These are phyloP conservation scores for Apotomis betuletana DNA, from an alignment of 2,888 invertebrate genomes.

Conservation along the genomic window DNA sequence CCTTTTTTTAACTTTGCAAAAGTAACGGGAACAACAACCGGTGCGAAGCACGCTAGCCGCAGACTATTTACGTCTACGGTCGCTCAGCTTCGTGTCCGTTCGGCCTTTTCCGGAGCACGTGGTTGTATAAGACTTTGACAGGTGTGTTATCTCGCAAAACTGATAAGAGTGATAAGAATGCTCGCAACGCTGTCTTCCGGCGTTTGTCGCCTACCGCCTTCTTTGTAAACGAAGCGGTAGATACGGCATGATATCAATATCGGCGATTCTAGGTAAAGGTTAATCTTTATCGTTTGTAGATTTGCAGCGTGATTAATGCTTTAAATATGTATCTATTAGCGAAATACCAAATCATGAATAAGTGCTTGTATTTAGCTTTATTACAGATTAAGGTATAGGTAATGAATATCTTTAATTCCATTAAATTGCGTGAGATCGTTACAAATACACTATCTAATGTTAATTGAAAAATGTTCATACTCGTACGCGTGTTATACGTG, in stretches of 20 bases:
- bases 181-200: slow-evolving; percentile 22
- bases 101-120: slow-evolving; percentile 73
- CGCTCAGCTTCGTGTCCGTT: slow-evolving; percentile 59
- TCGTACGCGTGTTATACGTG: too few relatives aligned
- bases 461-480: too few relatives aligned
- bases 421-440: too few relatives aligned
- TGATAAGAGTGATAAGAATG: slow-evolving; percentile 25
- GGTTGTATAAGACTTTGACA: slow-evolving; percentile 60
- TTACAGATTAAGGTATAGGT: too few relatives aligned
- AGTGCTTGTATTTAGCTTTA: too few relatives aligned
- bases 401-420: too few relatives aligned
- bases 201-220: slow-evolving; percentile 8
- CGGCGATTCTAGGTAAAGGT: neutral
- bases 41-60: slow-evolving; percentile 48
- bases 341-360: neutral
- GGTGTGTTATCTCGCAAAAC: slow-evolving; percentile 49
- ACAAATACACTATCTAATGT: too few relatives aligned
- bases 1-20: slow-evolving; percentile 37
- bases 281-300: slow-evolving; percentile 13
- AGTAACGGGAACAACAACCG: slow-evolving; percentile 44
- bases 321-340: neutral
- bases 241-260: neutral
- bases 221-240: slow-evolving; percentile 19
- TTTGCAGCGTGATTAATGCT: slow-evolving; percentile 4
- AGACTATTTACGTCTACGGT: slow-evolving; percentile 75